phyloP scores from a whole-genome alignment of 2,113 vertebrate genomes.

The Actinemys pallida region DNA sequence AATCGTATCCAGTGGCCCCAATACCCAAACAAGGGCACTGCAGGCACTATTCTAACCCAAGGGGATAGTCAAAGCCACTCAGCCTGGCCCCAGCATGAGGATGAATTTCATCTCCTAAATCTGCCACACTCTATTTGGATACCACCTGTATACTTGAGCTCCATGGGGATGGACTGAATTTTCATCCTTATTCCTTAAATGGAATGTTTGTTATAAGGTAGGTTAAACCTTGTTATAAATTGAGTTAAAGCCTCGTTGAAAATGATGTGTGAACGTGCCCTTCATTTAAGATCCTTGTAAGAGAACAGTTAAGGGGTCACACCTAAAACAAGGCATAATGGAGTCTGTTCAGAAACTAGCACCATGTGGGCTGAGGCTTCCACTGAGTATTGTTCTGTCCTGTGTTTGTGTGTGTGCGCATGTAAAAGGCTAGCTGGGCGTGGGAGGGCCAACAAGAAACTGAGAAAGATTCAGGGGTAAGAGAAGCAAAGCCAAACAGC shows the following conservation, averaged over 20 bases:
- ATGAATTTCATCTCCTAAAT: not conserved
- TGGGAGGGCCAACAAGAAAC: not conserved
- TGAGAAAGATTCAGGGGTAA: not conserved
- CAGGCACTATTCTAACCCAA: not conserved
- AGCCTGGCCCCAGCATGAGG: fast-evolving
- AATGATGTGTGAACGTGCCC: not conserved
- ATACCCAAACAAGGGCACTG: not conserved
- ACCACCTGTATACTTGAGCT: not conserved
- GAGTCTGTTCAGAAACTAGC: not conserved
- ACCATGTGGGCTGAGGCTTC: not conserved
- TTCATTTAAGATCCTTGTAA: not conserved
- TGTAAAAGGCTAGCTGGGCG: not conserved
- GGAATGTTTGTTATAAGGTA: not conserved
- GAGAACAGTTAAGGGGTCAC: not conserved
- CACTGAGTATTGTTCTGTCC: not conserved
- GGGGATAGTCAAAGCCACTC: not conserved
- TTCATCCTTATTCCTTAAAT: not conserved
- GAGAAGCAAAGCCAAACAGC: not conserved
- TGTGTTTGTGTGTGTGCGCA: not conserved
- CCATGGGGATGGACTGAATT: not conserved
- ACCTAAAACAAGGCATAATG: not conserved
- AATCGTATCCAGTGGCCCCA: not conserved
- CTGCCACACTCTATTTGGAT: fast-evolving
- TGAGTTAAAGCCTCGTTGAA: not conserved
- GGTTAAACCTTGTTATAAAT: not conserved